Evolutionary conservation across 2,797 vertebrate genomes (phyloP).

Genomic region (Parambassis ranga): DNA sequence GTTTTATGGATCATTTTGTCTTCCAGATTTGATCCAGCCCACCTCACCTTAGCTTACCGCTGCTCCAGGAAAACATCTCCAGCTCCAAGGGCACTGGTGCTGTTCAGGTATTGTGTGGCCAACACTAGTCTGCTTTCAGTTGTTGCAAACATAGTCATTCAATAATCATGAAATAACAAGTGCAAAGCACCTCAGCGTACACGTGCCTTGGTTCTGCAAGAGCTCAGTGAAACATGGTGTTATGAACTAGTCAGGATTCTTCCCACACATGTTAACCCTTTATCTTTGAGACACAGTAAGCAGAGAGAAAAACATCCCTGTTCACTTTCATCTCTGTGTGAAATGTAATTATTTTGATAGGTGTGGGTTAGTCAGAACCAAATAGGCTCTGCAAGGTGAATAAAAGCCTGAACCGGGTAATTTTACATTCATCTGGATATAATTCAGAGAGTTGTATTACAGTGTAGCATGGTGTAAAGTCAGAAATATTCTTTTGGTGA

Average conservation of each 20-base stretch:
- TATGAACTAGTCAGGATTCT: conserved; percentile 49
- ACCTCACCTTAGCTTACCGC: neutral
- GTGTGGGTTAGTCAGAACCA: conserved; percentile 24
- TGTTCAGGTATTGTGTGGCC: conserved; percentile 18
- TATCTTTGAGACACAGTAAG: conserved; percentile 59
- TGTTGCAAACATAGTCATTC: neutral
- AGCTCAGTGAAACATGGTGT: conserved; percentile 18
- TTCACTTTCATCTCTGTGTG: conserved; percentile 49
- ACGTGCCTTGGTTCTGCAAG: conserved; percentile 8
- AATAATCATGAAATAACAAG: conserved; percentile 5
- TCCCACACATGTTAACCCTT: conserved; percentile 56
- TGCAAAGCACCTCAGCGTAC: neutral
- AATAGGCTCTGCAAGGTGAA: neutral
- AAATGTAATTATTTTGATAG: conserved; percentile 59
- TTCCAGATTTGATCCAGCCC: neutral
- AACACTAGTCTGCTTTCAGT: conserved; percentile 3
- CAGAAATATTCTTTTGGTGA: too few relatives aligned
- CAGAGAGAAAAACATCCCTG: conserved; percentile 63
- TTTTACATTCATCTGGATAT: conserved; percentile 3
- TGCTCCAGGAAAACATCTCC: conserved; percentile 19
- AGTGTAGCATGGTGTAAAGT: neutral
- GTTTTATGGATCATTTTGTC: conserved; percentile 2
- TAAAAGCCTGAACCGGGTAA: too few relatives aligned
- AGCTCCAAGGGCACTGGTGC: conserved; percentile 22
- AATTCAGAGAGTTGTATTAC: too few relatives aligned